These are phyloP conservation scores for Polypterus bichir DNA, from an alignment of 2,113 vertebrate genomes.

Conservation along the genomic window DNA sequence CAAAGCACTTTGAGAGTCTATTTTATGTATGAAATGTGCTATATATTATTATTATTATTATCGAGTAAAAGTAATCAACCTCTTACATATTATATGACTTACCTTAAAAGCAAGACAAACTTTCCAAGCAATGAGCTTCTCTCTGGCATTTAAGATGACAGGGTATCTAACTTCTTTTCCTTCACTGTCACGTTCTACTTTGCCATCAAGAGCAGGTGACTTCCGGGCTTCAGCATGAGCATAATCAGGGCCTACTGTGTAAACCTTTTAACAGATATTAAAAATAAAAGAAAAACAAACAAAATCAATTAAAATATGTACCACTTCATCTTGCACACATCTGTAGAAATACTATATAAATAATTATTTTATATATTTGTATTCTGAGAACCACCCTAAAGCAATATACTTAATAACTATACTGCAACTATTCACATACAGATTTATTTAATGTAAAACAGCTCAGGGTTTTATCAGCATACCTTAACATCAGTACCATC, in stretches of 20 bases:
- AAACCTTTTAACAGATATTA: conserved; percentile 47
- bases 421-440: not conserved
- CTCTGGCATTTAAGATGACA: conserved; percentile 76
- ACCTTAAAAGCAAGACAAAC: conserved; percentile 85
- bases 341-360: too few species aligned
- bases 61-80: too few species aligned
- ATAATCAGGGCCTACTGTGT: conserved; percentile 80
- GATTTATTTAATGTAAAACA: not conserved
- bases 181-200: conserved; percentile 78
- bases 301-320: too few species aligned
- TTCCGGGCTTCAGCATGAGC: conserved; percentile 81
- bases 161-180: conserved; percentile 82
- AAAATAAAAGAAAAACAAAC: too few species aligned
- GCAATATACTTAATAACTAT: too few species aligned
- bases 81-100: conserved; percentile 7
- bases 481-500: conserved; percentile 88
- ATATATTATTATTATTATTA: not conserved
- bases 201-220: conserved; percentile 76
- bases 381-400: too few species aligned
- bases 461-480: conserved; percentile 14
- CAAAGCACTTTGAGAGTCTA: not conserved
- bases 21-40: not conserved
- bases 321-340: too few species aligned
- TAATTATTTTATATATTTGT: too few species aligned
- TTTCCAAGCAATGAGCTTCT: conserved; percentile 84